phyloP scores from a whole-genome alignment of 2,113 vertebrate genomes.

The Amphiprion percula region DNA sequence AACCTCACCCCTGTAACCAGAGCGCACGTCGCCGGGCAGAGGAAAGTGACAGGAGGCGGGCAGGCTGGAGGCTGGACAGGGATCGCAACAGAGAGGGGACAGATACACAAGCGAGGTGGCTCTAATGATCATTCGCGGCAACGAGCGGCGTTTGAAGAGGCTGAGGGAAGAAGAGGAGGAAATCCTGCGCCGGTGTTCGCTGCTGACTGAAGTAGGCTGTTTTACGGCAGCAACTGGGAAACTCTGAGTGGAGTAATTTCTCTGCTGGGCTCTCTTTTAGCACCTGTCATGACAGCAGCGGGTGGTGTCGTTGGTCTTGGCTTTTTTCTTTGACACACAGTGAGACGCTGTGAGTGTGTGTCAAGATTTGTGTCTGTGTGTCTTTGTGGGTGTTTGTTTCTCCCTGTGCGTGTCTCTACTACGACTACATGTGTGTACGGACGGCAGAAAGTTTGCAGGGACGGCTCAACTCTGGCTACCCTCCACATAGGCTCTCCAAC shows the following conservation, averaged over 20 bases:
- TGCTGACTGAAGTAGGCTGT: conserved; percentile 32
- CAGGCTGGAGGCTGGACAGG: conserved; percentile 19
- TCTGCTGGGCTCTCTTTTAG: conserved; percentile 60
- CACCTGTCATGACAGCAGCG: conserved; percentile 73
- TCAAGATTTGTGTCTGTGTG: conserved; percentile 10
- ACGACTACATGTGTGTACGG: conserved; percentile 19
- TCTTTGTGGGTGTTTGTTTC: conserved; percentile 19
- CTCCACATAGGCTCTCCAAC: conserved; percentile 7
- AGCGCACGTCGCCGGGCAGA: conserved; percentile 12
- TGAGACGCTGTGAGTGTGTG: conserved; percentile 5
- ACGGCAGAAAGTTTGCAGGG: conserved; percentile 24
- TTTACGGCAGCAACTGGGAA: conserved; percentile 36
- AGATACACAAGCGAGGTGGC: neutral
- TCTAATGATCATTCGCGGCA: conserved; percentile 15
- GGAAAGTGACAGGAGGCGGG: conserved; percentile 28
- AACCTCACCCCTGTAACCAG: conserved; percentile 52
- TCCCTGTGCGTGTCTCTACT: neutral
- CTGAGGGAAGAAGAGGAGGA: conserved; percentile 4
- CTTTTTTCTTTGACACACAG: conserved; percentile 39
- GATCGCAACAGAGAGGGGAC: neutral
- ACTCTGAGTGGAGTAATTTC: conserved; percentile 49
- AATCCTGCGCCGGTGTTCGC: conserved; percentile 11
- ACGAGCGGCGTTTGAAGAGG: conserved; percentile 9
- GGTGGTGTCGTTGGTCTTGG: conserved; percentile 62
- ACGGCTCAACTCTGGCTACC: conserved; percentile 9